These are phyloP conservation scores for Adelphocoris suturalis DNA, from an alignment of 2,888 invertebrate genomes.

Conservation along the genomic window DNA sequence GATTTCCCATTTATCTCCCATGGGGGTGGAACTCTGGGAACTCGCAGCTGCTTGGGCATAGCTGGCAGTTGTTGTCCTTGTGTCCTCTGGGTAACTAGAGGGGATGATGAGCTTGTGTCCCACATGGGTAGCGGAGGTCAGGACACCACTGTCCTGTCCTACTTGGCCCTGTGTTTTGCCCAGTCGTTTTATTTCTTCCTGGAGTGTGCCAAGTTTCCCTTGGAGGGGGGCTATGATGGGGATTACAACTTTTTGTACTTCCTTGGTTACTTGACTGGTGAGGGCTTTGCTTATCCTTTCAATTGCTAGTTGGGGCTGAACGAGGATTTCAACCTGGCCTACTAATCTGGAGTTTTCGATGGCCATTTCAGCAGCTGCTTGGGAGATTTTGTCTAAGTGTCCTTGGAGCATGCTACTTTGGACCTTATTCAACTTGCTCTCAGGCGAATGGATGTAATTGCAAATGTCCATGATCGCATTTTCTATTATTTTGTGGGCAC, in stretches of 20 bases:
- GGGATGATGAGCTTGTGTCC: too few species aligned
- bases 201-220: neutral
- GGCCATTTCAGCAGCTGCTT: neutral
- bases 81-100: too few species aligned
- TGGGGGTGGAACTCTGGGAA: too few species aligned
- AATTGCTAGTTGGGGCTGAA: neutral
- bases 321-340: neutral
- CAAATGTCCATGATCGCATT: neutral
- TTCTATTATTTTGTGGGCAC: neutral
- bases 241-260: neutral
- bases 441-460: neutral
- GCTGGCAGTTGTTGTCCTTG: too few species aligned
- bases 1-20: neutral
- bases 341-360: neutral
- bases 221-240: neutral
- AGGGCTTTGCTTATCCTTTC: neutral
- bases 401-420: neutral
- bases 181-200: neutral
- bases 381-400: neutral
- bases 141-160: neutral
- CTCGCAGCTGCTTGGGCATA: too few species aligned
- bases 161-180: neutral
- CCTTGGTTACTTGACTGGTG: neutral
- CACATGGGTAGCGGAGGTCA: too few species aligned
- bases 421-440: constrained; percentile 14